Base-by-base conservation (phyloP, 2,888 invertebrate genomes). In the Chrysolina haemoptera region DNA sequence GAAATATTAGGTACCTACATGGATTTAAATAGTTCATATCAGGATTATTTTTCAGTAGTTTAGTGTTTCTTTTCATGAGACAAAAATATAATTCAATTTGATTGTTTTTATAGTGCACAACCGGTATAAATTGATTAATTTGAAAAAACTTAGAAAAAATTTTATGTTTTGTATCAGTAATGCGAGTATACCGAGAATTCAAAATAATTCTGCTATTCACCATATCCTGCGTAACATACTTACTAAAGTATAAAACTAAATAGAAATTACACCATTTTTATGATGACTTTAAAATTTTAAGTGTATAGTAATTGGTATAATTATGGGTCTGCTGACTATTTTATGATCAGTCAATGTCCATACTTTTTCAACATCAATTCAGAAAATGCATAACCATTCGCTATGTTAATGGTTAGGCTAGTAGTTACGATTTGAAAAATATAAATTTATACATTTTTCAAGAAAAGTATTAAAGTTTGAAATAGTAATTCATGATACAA, bases 281-380 rank as follows among this genome's bases (percentile, higher is more conserved):
- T 22, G 20, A 53, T 59, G 27, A 27, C 9, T 55, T 35, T 8
- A 35, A 27, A n/a, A 59, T 11, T 59, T 35, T 4, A 8, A 59
- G 59, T 59, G n/a, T 59, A 59, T 59, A 59, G 35, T 59, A n/a
- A 59, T 35, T n/a, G 59, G 11, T 3, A 22, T 55, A 55, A 55
- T 55, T 20, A 55, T 22, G 22, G 55, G 59, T 35, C 22, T 10
- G 14, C 12, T 27, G 35, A 59, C 22, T 27, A 35, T 59, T 59
- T 35, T n/a, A n/a, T 59, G 1, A n/a, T 59, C 22, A 5, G 9
- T 12, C 20, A 53, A 50, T 9, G 12, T 14, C 59, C 12, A 14
- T 59, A 59, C 22, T 27, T 59, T 27, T 27, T 27, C 22, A 14
- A 27, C 12, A 27, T 59, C 1, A 8, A 27, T 14, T 27, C 14